Base-by-base conservation (phyloP, 1,140 invertebrate species). In the Ylistrum balloti region DNA sequence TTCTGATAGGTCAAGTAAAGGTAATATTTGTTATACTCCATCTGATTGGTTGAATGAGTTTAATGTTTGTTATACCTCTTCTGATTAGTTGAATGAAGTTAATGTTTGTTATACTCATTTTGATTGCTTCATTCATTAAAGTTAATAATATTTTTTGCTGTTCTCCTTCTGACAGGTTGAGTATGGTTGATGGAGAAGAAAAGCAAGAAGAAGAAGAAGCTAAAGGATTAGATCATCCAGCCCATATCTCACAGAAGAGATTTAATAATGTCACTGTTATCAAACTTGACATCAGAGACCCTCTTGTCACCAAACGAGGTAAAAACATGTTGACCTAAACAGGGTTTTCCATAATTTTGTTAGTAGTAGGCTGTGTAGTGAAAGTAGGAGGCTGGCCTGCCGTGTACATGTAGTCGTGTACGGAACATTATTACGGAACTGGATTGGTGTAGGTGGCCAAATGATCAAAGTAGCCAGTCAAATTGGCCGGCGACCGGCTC, bases 221-320 rank as follows among this genome's bases (percentile, higher is more conserved):
- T 2, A 92, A 93, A 74, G 87, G 87, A 20, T 34, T 95, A 11
- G 91, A 93, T n/a, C 94, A 94, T 74, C 93, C 94, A 11, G 92
- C 92, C 35, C 94, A 94, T 34, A 93, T 92, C 0, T 94, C 93
- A 7, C 90, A 94, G 45, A 92, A 92, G 33, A 87, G 93, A 7
- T 90, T 93, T 11, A 93, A 93, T 87, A 94, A 88, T 92, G 91
- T 95, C n/a, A 93, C 94, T 7, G 85, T 93, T 11, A 94, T 95
- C 35, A 91, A 91, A 38, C 91, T 95, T 56, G 92, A 95, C n/a
- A 92, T 95, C n/a, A 88, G 88, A 33, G 95, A 96, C 89, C 94
- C 93, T 15, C 35, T 92, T 13, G 86, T 96, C 22, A 94, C 95
- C 11, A 94, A 94, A 92, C 90, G 92, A 91, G 94, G 94, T 95